Evolutionary conservation across 2,797 vertebrate genomes (phyloP), one percentile per base, ranked within the genome.

Genomic region (Trachurus trachurus): DNA sequence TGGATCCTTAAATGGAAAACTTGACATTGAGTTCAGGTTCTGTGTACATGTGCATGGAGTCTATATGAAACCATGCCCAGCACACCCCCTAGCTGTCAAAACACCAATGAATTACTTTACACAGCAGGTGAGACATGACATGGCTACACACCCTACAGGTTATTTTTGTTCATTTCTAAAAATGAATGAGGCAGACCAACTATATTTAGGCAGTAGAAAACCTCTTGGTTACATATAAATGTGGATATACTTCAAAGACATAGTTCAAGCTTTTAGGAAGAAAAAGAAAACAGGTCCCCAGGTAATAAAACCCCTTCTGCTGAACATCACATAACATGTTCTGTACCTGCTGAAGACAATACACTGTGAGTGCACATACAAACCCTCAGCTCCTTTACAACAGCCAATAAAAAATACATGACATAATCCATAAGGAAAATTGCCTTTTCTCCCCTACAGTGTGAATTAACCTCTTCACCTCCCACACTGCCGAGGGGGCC

Each of bases 381-480:
- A 26, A 50, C 40, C 54, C 31, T 3, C 54, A 29, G 42, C 71
- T 79, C 69, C 17, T 40, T 78, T 54, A 67, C 31, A 5, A 60
- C 34, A 62, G 34, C 12, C 19, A 26, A 87, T 88, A 34, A 86
- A 88, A 83, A 81, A 91, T 74, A 74, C 78, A 89, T 84, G 74
- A 89, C 71, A 74, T 52, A 68, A 82, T 88, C 82, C 83, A 85
- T 81, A 86, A 77, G 84, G 87, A 84, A 91, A 90, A 92, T 84
- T 0, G 89, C 56, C 42, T 66, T 71, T 50, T 37, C 61, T 62
- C 50, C 59, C 57, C 59, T n/a, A 26, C 49, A 13, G 59, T 39
- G 79, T 70, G 26, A 85, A 61, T 66, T 67, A 53, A 80, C 68
- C 56, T 78, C 50, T 74, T 72, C 54, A 68, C 72, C 67, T 65